Evolutionary conservation across 1,140 invertebrate species (phyloP), one percentile per base, ranked within the genome.

Genomic region (Formica selysi): DNA sequence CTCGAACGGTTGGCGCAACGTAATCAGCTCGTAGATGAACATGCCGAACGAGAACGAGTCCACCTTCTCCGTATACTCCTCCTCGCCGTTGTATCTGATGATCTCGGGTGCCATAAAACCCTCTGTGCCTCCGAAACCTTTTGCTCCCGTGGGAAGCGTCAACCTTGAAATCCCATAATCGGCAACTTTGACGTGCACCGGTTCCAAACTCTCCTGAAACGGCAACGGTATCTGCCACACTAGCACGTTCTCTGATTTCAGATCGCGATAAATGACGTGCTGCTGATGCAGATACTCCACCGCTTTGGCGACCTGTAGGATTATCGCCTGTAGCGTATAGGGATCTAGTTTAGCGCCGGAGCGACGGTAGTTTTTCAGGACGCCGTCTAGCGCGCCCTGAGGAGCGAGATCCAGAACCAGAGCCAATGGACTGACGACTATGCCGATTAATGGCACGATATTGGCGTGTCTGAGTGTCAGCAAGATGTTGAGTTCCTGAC

Each of bases 21-120:
- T 99, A 19, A 99, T 95, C 62, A 99, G 96, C 95, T 99, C 99
- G 94, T 99, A 99, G 85, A 99, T 96, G 90, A 99, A 98, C 99
- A 99, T 99, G n/a, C 98, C 99, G 95, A 99, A 99, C 0, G 99
- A 99, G 93, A 99, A 99, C 89, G 98, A 99, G 93, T 99, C 99
- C 19, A 99, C 98, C 96, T 99, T 99, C 93, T 99, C 99, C 0
- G 99, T 99, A 91, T 99, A 99, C 90, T 99, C 99, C 94, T 99
- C 98, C 94, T 99, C 99, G 0, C 99, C 99, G 94, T 99, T 99
- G 94, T 99, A 99, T 68, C 98, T 96, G 95, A 99, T 98, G 85
- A 99, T 99, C 95, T 99, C 99, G 0, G 99, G 99, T 13, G 99
- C 99, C 98, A 99, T 99, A 93, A 99, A 99, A 1, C 99, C 98